Evolutionary conservation across 2,113 vertebrate species (phyloP), one percentile per base, ranked within the genome.

Genomic region (Chaetura pelagica): DNA sequence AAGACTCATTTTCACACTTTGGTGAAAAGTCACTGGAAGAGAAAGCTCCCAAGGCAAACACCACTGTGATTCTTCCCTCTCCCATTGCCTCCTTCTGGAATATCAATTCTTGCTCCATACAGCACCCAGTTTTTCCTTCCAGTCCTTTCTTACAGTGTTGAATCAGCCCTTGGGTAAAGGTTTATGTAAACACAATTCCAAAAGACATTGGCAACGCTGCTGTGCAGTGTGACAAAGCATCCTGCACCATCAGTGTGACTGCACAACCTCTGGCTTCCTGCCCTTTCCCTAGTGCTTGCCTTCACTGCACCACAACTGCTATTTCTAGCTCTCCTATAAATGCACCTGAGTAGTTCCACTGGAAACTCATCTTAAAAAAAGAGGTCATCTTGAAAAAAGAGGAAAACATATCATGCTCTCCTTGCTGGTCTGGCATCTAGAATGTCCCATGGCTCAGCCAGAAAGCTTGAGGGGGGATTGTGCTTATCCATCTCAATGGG

Each of bases 381-480:
- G 15, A 54, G 23, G 29, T 63, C 5, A 2, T 49, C 34, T 30
- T 73, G 24, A 82, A 46, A 66, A 75, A 82, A 66, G 15, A 52
- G 10, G 7, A 85, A 82, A 82, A n/a, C 7, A 2, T 22, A 22
- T 34, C 57, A n/a, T 0, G 0, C 2, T 73, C 5, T 88, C n/a
- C 58, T 69, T 72, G 30, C 55, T 38, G 29, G 7, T 38, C 62
- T 48, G 58, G 38, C 5, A 3, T 75, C 22, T 3, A 6, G n/a
- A 44, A 44, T 0, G 0, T 7, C 40, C 48, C n/a, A 8, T 19
- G 44, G 27, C 46, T 61, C 19, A 13, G 35, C 11, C 24, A 74
- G 55, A 78, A 72, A 57, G 38, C 30, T 27, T 64, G 62, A 80
- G 34, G 66, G 23, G 38, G 15, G 24, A 40, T 23, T 12, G 4